Evolutionary conservation across 2,888 invertebrate genomes (phyloP).

Genomic region (Agrotis exclamationis): DNA sequence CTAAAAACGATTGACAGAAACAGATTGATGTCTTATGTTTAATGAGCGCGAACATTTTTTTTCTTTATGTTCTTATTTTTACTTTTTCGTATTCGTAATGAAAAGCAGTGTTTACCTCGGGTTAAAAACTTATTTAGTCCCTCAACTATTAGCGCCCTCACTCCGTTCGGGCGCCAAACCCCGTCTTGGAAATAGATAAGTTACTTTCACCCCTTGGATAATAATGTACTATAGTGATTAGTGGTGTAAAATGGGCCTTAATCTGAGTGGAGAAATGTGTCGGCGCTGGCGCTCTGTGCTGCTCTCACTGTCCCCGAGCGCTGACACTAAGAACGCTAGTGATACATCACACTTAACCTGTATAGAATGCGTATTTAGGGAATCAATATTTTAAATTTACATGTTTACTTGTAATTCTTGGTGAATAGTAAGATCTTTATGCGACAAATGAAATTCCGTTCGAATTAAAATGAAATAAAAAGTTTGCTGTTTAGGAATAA

Average conservation of each 20-base stretch:
- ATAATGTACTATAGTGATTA: not conserved
- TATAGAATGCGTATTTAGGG: slow-evolving; percentile 4
- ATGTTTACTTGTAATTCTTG: slow-evolving; percentile 7
- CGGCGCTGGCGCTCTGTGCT: slow-evolving; percentile 18
- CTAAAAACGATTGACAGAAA: slow-evolving; percentile 1
- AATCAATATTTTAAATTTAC: not conserved
- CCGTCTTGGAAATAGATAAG: too few species aligned
- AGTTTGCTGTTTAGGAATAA: not conserved
- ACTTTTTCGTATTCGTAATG: too few species aligned
- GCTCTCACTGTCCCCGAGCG: slow-evolving; percentile 24
- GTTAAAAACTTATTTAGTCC: too few species aligned
- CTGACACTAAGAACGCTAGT: not conserved
- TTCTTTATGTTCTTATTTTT: too few species aligned
- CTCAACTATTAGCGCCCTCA: too few species aligned
- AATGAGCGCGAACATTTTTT: not conserved
- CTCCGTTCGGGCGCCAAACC: too few species aligned
- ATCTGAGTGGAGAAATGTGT: not conserved
- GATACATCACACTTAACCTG: not conserved
- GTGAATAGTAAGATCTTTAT: slow-evolving; percentile 11
- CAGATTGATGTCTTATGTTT: not conserved
- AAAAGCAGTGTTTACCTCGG: too few species aligned
- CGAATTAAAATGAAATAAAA: not conserved
- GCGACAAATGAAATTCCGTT: slow-evolving; percentile 1
- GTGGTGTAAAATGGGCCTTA: not conserved
- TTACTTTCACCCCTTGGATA: too few species aligned